These are phyloP conservation scores for Aphelenchoides fujianensis DNA, from an alignment of 1,140 invertebrate genomes.

Conservation along the genomic window DNA sequence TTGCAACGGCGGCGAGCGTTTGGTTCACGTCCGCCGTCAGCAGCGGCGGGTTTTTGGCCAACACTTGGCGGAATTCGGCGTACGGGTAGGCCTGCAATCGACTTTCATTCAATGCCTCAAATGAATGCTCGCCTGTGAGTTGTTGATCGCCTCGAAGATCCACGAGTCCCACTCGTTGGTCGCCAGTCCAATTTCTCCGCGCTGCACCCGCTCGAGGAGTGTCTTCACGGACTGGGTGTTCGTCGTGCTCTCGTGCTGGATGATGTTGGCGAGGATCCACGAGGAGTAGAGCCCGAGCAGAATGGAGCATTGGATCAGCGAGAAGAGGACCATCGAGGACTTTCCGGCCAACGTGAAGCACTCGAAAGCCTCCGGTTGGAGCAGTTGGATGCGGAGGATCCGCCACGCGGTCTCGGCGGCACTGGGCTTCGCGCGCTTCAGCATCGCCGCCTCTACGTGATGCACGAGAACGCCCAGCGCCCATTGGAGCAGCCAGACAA, in stretches of 20 bases:
- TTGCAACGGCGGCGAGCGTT: background rate
- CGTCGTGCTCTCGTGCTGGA: background rate
- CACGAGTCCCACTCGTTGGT: background rate
- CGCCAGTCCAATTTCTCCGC: background rate
- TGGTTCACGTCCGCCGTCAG: background rate
- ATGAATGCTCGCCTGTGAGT: background rate
- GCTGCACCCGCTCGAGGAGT: background rate
- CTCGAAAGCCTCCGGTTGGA: background rate
- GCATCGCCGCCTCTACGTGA: background rate
- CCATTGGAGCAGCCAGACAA: background rate
- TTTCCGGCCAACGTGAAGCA: background rate
- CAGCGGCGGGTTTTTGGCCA: background rate
- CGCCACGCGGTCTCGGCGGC: background rate
- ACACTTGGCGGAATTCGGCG: conserved; percentile 8
- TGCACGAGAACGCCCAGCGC: background rate
- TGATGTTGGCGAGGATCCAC: background rate
- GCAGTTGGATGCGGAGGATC: background rate
- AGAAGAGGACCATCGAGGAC: background rate
- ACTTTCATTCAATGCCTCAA: too few species aligned
- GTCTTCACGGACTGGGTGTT: background rate
- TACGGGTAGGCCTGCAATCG: background rate
- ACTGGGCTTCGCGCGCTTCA: background rate
- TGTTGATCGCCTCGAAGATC: background rate
- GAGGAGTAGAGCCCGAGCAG: conserved; percentile 6
- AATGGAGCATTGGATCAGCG: conserved; percentile 21